Conservation (phyloP, 2,797 vertebrate genomes). For the Phoebastria nigripes region DNA sequence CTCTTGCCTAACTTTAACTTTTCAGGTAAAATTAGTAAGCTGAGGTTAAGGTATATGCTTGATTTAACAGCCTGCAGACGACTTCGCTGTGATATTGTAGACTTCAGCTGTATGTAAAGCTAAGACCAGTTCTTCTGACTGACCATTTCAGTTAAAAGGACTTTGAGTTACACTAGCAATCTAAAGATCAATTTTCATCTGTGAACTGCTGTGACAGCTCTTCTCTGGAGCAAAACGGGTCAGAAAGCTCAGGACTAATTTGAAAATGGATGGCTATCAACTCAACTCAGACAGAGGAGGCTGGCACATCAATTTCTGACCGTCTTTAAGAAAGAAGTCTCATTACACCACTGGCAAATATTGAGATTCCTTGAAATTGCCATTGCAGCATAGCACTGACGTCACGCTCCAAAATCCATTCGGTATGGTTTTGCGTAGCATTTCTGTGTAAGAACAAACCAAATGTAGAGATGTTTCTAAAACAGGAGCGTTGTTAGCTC, state of each 20-base stretch:
- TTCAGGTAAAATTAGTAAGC: not conserved
- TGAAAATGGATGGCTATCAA: not conserved
- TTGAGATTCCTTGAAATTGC: not conserved
- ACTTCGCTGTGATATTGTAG: not conserved
- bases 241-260: not conserved
- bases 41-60: not conserved
- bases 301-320: not conserved
- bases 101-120: not conserved
- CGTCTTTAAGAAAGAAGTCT: not conserved
- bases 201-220: not conserved
- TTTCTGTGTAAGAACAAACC: not conserved
- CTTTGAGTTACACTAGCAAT: not conserved
- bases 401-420: accelerated
- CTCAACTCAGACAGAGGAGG: not conserved
- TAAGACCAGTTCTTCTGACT: not conserved
- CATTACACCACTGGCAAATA: not conserved
- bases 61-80: not conserved
- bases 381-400: not conserved
- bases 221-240: not conserved
- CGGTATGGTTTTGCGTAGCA: not conserved
- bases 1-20: not conserved
- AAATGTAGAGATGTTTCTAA: not conserved
- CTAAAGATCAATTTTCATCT: not conserved
- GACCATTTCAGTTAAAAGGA: not conserved
- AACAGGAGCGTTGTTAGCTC: not conserved